Percentiles rank a stretch among this genome's conserved stretches.
Evolutionary conservation across 2,113 vertebrate genomes (phyloP).

Genomic region (Vanacampus margaritifer): DNA sequence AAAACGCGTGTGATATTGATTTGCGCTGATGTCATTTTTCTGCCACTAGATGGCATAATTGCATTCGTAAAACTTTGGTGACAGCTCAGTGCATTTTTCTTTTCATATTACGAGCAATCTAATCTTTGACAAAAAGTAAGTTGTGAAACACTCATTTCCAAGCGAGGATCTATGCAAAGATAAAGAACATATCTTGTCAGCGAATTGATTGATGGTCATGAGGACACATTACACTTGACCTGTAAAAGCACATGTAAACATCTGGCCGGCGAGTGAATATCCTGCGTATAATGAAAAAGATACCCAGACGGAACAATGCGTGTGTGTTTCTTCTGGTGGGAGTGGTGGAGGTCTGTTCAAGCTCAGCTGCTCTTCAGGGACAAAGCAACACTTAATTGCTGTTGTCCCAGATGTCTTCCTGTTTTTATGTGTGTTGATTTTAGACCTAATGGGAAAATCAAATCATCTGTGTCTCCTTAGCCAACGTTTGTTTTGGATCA

Average conservation of each 20-base stretch:
- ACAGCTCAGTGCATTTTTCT: too few species aligned
- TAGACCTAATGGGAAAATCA: constrained; percentile 21
- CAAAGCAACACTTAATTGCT: constrained; percentile 41
- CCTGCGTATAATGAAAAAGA: not conserved
- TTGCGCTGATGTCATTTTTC: too few species aligned
- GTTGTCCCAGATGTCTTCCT: constrained; percentile 53
- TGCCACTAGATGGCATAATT: too few species aligned
- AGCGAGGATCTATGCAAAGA: not conserved
- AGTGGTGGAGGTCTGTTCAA: constrained; percentile 43
- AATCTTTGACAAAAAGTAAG: too few species aligned
- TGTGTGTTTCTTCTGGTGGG: constrained; percentile 31
- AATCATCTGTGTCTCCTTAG: constrained; percentile 8
- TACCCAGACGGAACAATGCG: constrained; percentile 10
- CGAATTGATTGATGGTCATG: not conserved
- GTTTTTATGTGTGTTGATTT: constrained; percentile 17
- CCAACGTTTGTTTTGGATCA: constrained; percentile 26
- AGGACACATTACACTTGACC: not conserved
- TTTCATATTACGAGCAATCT: too few species aligned
- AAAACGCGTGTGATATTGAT: too few species aligned
- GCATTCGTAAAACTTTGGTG: too few species aligned
- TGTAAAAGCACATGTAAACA: not conserved
- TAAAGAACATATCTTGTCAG: not conserved
- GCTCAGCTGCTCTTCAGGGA: constrained; percentile 36
- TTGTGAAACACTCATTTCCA: too few species aligned
- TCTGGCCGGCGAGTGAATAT: not conserved